Evolutionary conservation across 2,113 vertebrate species (phyloP).

Genomic region (Entomyzon cyanotis): DNA sequence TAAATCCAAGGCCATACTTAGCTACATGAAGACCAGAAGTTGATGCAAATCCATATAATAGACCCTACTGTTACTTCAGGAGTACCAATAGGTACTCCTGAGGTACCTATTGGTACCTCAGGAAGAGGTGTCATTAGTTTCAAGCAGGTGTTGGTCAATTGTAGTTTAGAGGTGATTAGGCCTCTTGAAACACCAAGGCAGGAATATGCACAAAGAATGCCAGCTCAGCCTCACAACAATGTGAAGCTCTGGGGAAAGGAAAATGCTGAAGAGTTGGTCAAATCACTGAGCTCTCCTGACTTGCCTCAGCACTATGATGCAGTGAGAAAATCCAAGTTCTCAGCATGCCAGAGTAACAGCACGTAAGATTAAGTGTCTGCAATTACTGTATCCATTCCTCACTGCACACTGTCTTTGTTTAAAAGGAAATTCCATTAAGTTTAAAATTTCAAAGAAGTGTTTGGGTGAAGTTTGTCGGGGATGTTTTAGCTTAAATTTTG

Average conservation of each 20-base stretch:
- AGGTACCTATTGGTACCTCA: neutral
- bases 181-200: neutral
- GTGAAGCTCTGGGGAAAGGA: neutral
- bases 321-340: neutral
- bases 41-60: neutral
- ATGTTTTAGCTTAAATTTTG: neutral
- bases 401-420: neutral
- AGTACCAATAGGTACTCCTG: too few species aligned
- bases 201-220: neutral
- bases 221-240: neutral
- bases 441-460: neutral
- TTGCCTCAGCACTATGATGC: neutral
- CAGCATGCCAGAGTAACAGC: neutral
- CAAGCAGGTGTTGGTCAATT: neutral
- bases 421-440: neutral
- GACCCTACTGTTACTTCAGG: neutral
- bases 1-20: neutral
- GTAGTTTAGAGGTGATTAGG: neutral
- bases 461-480: neutral
- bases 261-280: neutral
- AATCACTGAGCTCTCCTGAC: neutral
- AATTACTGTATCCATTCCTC: neutral
- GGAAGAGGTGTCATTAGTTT: neutral
- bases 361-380: neutral
- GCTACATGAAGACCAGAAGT: neutral